Conservation (phyloP, 1,140 invertebrate genomes). For the Cyphomyrmex costatus region DNA sequence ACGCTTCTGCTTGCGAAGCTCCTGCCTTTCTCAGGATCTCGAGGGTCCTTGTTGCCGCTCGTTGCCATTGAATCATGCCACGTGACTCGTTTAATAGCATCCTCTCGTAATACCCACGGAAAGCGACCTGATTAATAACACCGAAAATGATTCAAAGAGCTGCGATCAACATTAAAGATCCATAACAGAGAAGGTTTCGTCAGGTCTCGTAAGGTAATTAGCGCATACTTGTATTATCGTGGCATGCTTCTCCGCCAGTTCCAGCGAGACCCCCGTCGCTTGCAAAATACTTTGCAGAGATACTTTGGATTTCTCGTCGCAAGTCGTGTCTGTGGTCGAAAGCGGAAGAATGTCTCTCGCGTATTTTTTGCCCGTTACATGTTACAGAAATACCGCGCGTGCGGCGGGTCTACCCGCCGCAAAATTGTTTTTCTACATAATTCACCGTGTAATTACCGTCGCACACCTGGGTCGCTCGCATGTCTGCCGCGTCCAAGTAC, state of each 20-base stretch:
- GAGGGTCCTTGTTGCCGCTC: conserved; percentile 84
- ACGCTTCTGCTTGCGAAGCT: conserved; percentile 83
- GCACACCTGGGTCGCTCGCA: conserved; percentile 60
- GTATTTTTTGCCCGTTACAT: neutral
- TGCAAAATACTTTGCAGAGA: conserved; percentile 79
- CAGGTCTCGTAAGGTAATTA: conserved; percentile 2
- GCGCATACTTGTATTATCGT: conserved; percentile 82
- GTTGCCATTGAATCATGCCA: conserved; percentile 85
- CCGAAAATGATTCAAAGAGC: neutral
- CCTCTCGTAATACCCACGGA: conserved; percentile 77
- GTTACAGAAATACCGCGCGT: conserved; percentile 31
- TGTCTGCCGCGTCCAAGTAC: conserved; percentile 78
- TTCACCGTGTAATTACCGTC: conserved; percentile 68
- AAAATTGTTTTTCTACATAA: conserved; percentile 58
- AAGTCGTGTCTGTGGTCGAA: conserved; percentile 45
- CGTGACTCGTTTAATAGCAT: conserved; percentile 76
- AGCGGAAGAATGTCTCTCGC: conserved; percentile 24
- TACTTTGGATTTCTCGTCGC: conserved; percentile 55
- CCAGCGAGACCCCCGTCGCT: conserved; percentile 69
- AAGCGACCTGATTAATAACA: conserved; percentile 61
- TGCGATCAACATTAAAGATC: neutral
- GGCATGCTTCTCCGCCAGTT: conserved; percentile 78
- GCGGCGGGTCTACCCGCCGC: neutral
- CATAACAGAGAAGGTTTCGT: neutral
- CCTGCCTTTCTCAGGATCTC: conserved; percentile 84